These are phyloP conservation scores for Andricus curvator DNA, from an alignment of 2,888 invertebrate species.

Conservation along the genomic window DNA sequence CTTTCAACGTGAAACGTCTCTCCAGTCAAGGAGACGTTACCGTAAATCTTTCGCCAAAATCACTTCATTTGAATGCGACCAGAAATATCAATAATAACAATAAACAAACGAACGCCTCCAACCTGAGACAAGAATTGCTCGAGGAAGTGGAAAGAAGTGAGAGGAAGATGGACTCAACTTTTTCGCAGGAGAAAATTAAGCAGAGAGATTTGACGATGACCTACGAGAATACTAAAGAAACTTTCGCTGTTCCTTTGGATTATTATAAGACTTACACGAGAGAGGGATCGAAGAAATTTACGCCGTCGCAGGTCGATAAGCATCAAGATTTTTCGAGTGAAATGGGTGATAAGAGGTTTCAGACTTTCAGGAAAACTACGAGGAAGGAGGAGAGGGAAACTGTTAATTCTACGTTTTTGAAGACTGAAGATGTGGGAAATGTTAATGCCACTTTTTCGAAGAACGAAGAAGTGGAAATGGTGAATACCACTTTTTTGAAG, in stretches of 20 bases:
- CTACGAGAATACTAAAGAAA: slow-evolving; percentile 23
- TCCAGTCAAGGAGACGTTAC: not conserved
- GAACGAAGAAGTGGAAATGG: not conserved
- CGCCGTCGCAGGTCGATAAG: not conserved
- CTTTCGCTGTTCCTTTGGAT: not conserved
- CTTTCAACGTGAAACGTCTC: slow-evolving; percentile 27
- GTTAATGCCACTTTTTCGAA: slow-evolving; percentile 22
- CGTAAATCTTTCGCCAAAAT: not conserved
- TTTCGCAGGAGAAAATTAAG: slow-evolving; percentile 49
- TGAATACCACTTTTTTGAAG: not conserved
- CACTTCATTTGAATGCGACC: not conserved
- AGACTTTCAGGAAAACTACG: slow-evolving; percentile 59
- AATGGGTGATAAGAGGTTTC: slow-evolving; percentile 57
- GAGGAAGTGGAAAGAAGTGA: slow-evolving; percentile 63
- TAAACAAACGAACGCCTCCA: not conserved
- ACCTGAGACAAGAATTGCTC: slow-evolving; percentile 64
- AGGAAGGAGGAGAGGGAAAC: slow-evolving; percentile 18
- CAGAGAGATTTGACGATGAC: slow-evolving; percentile 44
- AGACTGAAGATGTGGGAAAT: slow-evolving; percentile 24
- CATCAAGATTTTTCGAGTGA: slow-evolving; percentile 29
- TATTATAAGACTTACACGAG: slow-evolving; percentile 67
- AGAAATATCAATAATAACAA: slow-evolving; percentile 25
- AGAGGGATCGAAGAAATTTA: slow-evolving; percentile 45
- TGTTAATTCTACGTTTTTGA: slow-evolving; percentile 48
- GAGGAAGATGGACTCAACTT: slow-evolving; percentile 60